phyloP scores from a whole-genome alignment of 1,140 invertebrate genomes.

The Tachypleus tridentatus region DNA sequence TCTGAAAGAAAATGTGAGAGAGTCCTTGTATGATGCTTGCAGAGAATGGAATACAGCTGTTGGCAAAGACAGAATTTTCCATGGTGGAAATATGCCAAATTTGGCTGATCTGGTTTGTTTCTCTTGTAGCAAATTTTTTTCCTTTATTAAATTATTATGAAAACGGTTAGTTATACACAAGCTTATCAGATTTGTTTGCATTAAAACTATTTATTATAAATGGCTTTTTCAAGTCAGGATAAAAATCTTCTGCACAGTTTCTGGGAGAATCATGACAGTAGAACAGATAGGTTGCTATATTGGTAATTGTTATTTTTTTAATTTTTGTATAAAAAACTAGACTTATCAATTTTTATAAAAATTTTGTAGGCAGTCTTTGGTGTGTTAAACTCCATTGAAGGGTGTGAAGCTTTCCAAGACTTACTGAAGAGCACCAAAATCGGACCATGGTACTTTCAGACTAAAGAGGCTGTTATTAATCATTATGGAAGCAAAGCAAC shows the following conservation, averaged over 20 bases:
- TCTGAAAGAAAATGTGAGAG: slow-evolving; percentile 74
- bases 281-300: neutral
- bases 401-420: slow-evolving; percentile 83
- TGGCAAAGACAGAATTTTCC: slow-evolving; percentile 54
- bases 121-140: neutral
- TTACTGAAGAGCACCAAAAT: slow-evolving; percentile 58
- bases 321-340: slow-evolving; percentile 16
- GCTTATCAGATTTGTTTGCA: too few relatives aligned
- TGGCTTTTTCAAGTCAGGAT: too few relatives aligned
- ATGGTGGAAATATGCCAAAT: slow-evolving; percentile 71
- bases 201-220: too few relatives aligned
- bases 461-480: slow-evolving; percentile 32
- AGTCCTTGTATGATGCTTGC: slow-evolving; percentile 79
- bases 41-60: slow-evolving; percentile 63
- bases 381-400: slow-evolving; percentile 86
- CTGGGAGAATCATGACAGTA: too few relatives aligned
- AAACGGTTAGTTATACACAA: too few relatives aligned
- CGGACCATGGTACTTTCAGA: slow-evolving; percentile 39
- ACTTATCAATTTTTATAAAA: neutral
- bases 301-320: slow-evolving; percentile 2
- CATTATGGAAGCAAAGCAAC: slow-evolving; percentile 22
- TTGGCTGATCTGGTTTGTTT: slow-evolving; percentile 64
- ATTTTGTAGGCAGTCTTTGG: slow-evolving; percentile 66
- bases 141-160: neutral
- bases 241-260: too few relatives aligned